Percentiles rank a stretch among this genome's conserved stretches.
phyloP scores from a whole-genome alignment of 2,113 vertebrate genomes.

The Rhizomys pruinosus region DNA sequence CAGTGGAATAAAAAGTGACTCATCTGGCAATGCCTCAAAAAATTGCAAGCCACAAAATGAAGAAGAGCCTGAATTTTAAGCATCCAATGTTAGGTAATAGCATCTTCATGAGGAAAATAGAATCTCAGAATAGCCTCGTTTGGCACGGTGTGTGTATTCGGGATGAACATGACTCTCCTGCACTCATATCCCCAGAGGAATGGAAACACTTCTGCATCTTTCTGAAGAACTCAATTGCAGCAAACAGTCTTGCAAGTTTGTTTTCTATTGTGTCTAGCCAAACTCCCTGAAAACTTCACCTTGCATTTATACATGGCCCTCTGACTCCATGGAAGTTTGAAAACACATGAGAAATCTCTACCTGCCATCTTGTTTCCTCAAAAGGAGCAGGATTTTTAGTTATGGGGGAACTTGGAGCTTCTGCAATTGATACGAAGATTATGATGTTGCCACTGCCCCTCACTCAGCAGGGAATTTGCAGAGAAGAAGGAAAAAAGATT shows the following conservation, averaged over 20 bases:
- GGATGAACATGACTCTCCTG: conserved; percentile 35
- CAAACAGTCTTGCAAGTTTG: conserved; percentile 9
- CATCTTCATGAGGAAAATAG: conserved; percentile 61
- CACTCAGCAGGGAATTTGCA: conserved; percentile 66
- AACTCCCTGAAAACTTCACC: conserved; percentile 52
- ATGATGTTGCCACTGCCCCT: conserved; percentile 62
- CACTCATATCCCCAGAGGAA: neutral
- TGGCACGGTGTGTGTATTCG: neutral
- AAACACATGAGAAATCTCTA: conserved; percentile 67
- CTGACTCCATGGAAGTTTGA: conserved; percentile 63
- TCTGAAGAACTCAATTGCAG: conserved; percentile 51
- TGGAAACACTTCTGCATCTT: conserved; percentile 45
- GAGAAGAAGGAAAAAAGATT: conserved; percentile 40
- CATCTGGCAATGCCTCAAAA: conserved; percentile 54
- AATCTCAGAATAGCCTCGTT: conserved; percentile 13
- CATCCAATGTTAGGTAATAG: conserved; percentile 44
- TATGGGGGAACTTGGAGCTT: conserved; percentile 69
- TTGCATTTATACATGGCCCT: conserved; percentile 61
- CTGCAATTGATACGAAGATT: conserved; percentile 73
- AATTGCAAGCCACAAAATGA: conserved; percentile 28
- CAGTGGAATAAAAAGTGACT: conserved; percentile 49
- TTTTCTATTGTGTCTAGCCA: neutral
- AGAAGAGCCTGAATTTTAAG: conserved; percentile 53
- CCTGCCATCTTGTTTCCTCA: conserved; percentile 52
- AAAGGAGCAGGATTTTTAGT: conserved; percentile 72